Evolutionary conservation across 2,888 invertebrate species (phyloP), one percentile per base, ranked within the genome.

Genomic region (Leucoma salicis): DNA sequence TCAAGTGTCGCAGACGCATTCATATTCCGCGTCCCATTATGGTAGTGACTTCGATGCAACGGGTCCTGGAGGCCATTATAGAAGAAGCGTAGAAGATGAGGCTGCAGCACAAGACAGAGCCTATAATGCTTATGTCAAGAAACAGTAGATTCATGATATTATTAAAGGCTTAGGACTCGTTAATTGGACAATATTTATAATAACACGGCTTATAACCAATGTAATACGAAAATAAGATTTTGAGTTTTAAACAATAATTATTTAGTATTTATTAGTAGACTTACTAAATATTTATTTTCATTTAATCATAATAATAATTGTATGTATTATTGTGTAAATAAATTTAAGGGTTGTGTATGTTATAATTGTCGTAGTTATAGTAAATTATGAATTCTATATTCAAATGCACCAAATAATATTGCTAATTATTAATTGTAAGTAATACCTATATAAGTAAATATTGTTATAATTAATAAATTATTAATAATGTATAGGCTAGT

Each of bases 1-100:
- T n/a, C 94, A 95, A 67, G 93, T 95, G 39, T 93, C 93, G 35
- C 94, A 94, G 71, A 93, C 92, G 60, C 95, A 95, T 69, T 92
- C 94, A 3, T 95, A 95, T 68, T 94, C 95, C 1, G 91, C 93
- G 3, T 91, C 92, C 36, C 92, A 94, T 63, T 93, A 92, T 57
- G 93, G 93, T 35, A 91, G 91, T 57, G 92, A 92, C 50, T 91
- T 91, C 35, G 92, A 92, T 32, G 82, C 91, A 0, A 88, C 90
- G 2, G 91, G 91, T 7, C 90, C 92, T 6, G 91, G 91, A 25
- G 92, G 92, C 18, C 90, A 91, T 54, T 92, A 92, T 73, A 91
- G 92, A 58, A 80, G 91, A 49, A 91, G 91, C 63, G 90, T 90
- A 31, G 90, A 86, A 67, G 91, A 91, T 36, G 93, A 92, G 63